Conservation (phyloP, 2,113 vertebrate genomes). For the Odontesthes bonariensis region DNA sequence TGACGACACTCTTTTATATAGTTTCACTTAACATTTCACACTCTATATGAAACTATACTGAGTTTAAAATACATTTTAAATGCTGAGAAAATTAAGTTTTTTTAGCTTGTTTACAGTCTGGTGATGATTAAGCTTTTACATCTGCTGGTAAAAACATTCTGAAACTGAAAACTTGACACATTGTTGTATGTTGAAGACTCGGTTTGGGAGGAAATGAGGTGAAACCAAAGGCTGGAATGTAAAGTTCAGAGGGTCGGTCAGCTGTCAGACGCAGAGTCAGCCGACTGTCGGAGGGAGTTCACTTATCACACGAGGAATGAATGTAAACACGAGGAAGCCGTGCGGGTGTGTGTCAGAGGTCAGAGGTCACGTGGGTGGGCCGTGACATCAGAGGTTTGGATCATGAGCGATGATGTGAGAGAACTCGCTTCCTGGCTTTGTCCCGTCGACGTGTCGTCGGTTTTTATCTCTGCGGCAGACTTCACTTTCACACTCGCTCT, state of each 20-base stretch:
- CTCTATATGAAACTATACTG: too few species aligned
- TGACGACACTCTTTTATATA: too few species aligned
- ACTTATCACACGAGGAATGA: not conserved
- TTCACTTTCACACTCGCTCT: too few species aligned
- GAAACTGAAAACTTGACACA: too few species aligned
- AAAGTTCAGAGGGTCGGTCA: not conserved
- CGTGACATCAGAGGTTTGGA: not conserved
- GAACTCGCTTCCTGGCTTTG: slow-evolving; percentile 45
- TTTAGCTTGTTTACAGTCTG: too few species aligned
- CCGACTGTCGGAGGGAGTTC: slow-evolving; percentile 30
- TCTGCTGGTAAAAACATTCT: too few species aligned
- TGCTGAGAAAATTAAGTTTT: too few species aligned
- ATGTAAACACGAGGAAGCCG: slow-evolving; percentile 34
- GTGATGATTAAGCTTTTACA: too few species aligned
- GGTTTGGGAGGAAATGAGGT: not conserved
- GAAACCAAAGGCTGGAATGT: not conserved
- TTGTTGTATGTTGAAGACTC: too few species aligned
- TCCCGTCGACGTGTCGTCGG: not conserved
- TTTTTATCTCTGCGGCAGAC: slow-evolving; percentile 4
- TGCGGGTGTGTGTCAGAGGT: not conserved
- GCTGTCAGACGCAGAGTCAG: not conserved
- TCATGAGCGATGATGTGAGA: slow-evolving; percentile 7
- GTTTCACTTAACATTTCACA: too few species aligned
- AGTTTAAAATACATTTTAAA: too few species aligned
- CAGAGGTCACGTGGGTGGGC: not conserved